Evolutionary conservation across 2,888 invertebrate species (phyloP), one percentile per base, ranked within the genome.

Genomic region (Lycophotia porphyrea): DNA sequence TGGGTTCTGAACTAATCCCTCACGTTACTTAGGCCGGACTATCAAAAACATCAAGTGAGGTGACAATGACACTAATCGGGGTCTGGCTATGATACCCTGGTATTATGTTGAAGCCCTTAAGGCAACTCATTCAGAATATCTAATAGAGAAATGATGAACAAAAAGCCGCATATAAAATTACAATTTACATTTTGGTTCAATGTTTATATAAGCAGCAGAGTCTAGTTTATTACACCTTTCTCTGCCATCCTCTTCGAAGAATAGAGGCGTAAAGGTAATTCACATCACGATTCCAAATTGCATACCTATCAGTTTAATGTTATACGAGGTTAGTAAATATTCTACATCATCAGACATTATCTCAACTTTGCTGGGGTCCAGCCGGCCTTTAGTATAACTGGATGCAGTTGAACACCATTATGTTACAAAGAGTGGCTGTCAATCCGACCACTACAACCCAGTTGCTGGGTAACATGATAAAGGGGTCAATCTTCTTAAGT

Each of bases 11-110:
- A 61, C 71, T 70, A 76, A 82, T 70, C 67, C 70, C 58, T 63
- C 34, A 52, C 71, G 36, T 74, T 70, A 78, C 79, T 71, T 76
- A 78, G 44, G 34, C 4, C 5, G 52, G 31, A 4, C 71, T 55
- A 78, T 71, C 72, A 81, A 71, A 74, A 81, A 83, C 78, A 83
- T 75, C 52, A 49, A 80, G 60, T 60, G 82, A 83, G 31, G 78
- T 83, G 78, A 81, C 81, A 71, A 75, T 61, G 78, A 78, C 65
- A 36, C 63, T 75, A 71, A 76, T 84, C 73, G 64, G 36, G 69
- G 74, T 68, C 75, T 61, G 47, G 63, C 52, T 65, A 66, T 77
- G 58, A 74, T 72, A 31, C 68, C 81, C 68, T 68, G 70, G 81
- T 73, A 77, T 70, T 58, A 68, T 24, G 2, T 21, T 34, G 60